Evolutionary conservation across 2,888 invertebrate species (phyloP).

Genomic region (Lamellibrachia satsuma): DNA sequence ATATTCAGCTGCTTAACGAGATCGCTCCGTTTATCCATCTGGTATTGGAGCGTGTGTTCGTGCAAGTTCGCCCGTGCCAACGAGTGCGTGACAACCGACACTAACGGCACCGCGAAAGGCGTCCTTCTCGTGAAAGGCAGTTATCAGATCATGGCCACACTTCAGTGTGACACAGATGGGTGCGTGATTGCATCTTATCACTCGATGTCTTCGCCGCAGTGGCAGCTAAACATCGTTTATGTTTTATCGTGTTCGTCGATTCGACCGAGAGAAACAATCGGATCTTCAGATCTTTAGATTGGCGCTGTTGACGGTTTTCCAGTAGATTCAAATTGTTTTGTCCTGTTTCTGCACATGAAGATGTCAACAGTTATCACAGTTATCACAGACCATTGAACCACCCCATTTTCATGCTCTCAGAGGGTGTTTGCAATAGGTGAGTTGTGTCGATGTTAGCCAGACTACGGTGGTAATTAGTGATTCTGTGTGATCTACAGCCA

Average conservation of each 20-base stretch:
- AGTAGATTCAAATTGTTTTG: not conserved
- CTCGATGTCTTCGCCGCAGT: not conserved
- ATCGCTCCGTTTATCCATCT: not conserved
- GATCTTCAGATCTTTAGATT: not conserved
- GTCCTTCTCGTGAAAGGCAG: not conserved
- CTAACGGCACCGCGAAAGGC: not conserved
- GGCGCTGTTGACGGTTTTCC: not conserved
- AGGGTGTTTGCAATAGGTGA: too few species aligned
- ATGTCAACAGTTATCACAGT: not conserved
- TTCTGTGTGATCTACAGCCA: not conserved
- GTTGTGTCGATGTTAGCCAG: not conserved
- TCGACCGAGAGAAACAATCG: not conserved
- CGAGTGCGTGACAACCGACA: not conserved
- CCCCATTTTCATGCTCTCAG: not conserved
- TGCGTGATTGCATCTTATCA: not conserved
- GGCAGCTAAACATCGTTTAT: conserved; percentile 5
- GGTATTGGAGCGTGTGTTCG: not conserved
- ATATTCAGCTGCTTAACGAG: not conserved
- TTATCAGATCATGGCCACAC: conserved; percentile 8
- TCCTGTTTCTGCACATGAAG: not conserved
- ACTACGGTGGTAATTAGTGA: not conserved
- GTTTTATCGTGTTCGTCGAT: conserved; percentile 3
- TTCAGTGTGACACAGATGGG: not conserved
- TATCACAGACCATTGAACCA: not conserved
- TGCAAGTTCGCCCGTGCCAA: not conserved